Evolutionary conservation across 2,888 invertebrate genomes (phyloP).

Genomic region (Helobdella robusta): DNA sequence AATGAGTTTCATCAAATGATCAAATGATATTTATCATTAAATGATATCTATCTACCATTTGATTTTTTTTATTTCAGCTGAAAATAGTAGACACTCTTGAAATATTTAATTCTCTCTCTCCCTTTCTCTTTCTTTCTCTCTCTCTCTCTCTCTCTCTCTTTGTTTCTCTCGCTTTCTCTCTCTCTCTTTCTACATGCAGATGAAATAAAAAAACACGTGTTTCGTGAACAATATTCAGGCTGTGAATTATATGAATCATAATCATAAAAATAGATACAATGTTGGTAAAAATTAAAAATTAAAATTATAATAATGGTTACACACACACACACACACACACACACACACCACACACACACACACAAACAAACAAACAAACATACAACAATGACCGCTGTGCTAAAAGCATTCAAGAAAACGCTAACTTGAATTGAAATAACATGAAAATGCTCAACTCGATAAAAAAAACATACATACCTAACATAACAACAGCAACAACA

Average conservation of each 20-base stretch:
- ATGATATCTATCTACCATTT: too few species aligned
- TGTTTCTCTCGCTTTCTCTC: not conserved
- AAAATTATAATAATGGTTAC: not conserved
- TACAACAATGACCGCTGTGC: too few species aligned
- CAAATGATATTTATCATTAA: too few species aligned
- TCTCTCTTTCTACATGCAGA: not conserved
- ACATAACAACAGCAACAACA: not conserved
- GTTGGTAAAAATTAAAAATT: not conserved
- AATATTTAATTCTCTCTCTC: constrained; percentile 4
- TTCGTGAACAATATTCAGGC: too few species aligned
- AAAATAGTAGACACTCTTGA: too few species aligned
- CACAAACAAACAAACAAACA: too few species aligned
- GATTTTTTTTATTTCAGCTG: too few species aligned
- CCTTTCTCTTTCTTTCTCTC: not conserved
- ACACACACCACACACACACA: too few species aligned
- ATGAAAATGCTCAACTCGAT: not conserved
- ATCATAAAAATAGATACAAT: not conserved
- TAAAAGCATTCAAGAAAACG: not conserved
- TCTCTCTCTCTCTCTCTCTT: constrained; percentile 1
- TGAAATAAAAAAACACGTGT: too few species aligned
- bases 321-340: too few species aligned
- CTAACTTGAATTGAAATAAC: not conserved
- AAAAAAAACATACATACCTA: not conserved
- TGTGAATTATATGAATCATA: not conserved
- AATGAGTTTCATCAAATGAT: too few species aligned